A percentile compares a stretch with the other conserved stretches of the same genome.
Conservation (phyloP, 2,113 vertebrate genomes). For the Monarcha castaneiventris region DNA sequence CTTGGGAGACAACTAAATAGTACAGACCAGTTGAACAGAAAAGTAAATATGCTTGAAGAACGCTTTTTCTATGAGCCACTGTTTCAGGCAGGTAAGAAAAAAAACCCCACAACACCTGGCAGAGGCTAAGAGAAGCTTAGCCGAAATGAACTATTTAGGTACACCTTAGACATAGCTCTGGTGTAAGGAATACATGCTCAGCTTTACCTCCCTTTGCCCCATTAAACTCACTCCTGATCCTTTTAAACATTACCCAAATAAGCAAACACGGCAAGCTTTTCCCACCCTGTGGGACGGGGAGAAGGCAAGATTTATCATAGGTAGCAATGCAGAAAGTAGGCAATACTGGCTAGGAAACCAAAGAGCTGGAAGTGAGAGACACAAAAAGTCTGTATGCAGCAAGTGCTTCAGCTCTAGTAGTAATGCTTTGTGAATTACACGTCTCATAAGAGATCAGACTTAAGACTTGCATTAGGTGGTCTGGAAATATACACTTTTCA, state of each 20-base stretch:
- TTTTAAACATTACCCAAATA: background rate
- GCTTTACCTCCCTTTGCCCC: background rate
- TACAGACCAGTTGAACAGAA: background rate
- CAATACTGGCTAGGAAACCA: background rate
- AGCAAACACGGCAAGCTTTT: background rate
- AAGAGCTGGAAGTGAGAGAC: background rate
- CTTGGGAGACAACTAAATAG: background rate
- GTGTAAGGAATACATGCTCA: background rate
- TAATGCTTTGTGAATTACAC: background rate
- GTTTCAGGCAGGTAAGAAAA: background rate
- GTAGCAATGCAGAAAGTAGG: background rate
- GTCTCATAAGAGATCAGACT: background rate
- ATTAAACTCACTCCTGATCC: background rate
- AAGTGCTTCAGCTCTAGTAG: background rate
- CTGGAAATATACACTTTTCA: background rate
- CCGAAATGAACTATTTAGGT: background rate
- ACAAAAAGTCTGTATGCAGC: background rate
- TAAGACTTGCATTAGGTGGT: background rate
- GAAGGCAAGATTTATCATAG: background rate
- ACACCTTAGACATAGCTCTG: background rate
- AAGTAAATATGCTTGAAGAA: background rate
- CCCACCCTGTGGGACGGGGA: background rate
- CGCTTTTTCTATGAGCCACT: background rate
- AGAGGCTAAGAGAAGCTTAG: background rate
- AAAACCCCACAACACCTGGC: background rate